A percentile compares a stretch with the other conserved stretches of the same genome.
Evolutionary conservation across 2,113 vertebrate species (phyloP).

Genomic region (Spilogale gracilis): DNA sequence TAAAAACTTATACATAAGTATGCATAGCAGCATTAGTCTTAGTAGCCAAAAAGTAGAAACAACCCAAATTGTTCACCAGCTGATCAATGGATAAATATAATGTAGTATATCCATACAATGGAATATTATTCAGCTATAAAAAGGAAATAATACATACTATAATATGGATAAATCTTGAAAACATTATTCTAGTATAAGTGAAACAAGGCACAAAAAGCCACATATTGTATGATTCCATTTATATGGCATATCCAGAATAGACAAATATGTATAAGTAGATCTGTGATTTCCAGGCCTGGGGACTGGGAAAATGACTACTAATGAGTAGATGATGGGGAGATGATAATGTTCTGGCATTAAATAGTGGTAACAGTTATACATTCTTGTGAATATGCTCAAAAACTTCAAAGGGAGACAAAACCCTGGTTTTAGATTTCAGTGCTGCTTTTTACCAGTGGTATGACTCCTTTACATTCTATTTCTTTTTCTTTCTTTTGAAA

Average conservation of each 20-base stretch:
- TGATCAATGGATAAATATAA: constrained; percentile 8
- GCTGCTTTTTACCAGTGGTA: neutral
- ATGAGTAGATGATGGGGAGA: neutral
- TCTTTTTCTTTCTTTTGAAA: neutral
- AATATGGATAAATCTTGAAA: neutral
- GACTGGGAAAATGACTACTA: neutral
- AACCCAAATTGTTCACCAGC: neutral
- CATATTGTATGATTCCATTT: neutral
- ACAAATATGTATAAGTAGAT: neutral
- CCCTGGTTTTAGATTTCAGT: neutral
- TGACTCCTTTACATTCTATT: neutral
- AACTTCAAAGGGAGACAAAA: constrained; percentile 15
- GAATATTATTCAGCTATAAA: neutral
- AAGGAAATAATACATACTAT: neutral
- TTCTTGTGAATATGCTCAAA: neutral
- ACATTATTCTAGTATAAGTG: neutral
- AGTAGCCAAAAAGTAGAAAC: neutral
- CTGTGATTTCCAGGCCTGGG: neutral
- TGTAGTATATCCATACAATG: neutral
- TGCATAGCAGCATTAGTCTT: neutral
- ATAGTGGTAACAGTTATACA: neutral
- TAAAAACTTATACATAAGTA: neutral
- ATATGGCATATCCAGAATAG: neutral
- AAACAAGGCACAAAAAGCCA: neutral
- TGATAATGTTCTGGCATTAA: neutral